phyloP scores from a whole-genome alignment of 1,140 invertebrate genomes.

The Aphidius ervi region DNA sequence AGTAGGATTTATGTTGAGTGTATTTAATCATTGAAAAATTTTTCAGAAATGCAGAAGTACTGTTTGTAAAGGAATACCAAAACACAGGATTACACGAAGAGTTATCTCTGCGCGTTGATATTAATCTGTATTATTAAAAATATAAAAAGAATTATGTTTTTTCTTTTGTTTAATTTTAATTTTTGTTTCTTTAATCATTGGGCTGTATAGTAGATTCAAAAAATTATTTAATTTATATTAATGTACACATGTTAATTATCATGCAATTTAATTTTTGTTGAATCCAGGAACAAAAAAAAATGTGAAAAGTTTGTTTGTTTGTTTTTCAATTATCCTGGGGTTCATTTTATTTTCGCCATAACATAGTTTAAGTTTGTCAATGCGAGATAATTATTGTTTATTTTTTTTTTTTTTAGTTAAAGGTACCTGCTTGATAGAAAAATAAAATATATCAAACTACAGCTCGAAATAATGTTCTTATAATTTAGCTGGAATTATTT shows the following conservation, averaged over 20 bases:
- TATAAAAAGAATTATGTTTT: slow-evolving; percentile 14
- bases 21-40: slow-evolving; percentile 32
- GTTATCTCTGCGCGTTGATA: slow-evolving; percentile 48
- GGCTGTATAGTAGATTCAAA: neutral
- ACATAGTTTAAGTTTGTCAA: slow-evolving; percentile 14
- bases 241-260: neutral
- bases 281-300: slow-evolving; percentile 1
- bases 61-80: slow-evolving; percentile 50
- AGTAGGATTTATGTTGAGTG: neutral
- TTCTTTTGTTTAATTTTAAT: slow-evolving; percentile 6
- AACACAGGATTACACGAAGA: slow-evolving; percentile 48
- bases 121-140: slow-evolving; percentile 23
- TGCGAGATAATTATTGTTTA: neutral
- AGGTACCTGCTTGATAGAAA: slow-evolving; percentile 41
- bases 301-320: slow-evolving; percentile 4
- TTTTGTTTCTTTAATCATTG: neutral
- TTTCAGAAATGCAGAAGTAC: slow-evolving; percentile 51
- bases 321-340: slow-evolving; percentile 5
- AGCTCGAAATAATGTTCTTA: slow-evolving; percentile 7
- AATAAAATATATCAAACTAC: slow-evolving; percentile 10
- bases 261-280: slow-evolving; percentile 4
- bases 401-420: slow-evolving; percentile 29
- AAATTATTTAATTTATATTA: neutral
- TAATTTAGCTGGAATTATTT: slow-evolving; percentile 11
- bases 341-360: slow-evolving; percentile 32